phyloP scores from a whole-genome alignment of 2,888 invertebrate species.

The Cryptus viduatorius region DNA sequence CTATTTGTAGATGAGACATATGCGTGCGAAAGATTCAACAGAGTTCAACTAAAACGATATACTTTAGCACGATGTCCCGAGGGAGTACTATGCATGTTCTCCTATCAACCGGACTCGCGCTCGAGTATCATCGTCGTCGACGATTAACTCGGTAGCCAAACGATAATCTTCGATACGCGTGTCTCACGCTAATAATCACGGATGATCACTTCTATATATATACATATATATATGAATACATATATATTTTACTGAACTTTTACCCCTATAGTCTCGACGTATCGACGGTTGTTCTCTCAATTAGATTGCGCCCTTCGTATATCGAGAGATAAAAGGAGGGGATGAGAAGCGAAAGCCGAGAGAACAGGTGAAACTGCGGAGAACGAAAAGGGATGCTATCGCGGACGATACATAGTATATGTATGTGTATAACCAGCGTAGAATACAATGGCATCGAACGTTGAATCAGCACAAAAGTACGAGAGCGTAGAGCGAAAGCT shows the following conservation, averaged over 20 bases:
- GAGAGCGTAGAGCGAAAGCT: conserved; percentile 31
- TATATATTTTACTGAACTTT: background rate
- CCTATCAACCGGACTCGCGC: conserved; percentile 23
- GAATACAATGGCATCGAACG: conserved; percentile 20
- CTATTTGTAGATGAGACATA: conserved; percentile 12
- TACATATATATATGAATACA: background rate
- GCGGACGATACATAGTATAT: conserved; percentile 11
- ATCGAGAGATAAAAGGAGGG: background rate
- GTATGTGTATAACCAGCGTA: background rate
- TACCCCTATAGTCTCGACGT: background rate
- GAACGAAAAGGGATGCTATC: conserved; percentile 28
- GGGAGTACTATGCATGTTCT: conserved; percentile 53
- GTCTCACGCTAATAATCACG: conserved; percentile 49
- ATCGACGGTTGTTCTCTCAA: conserved; percentile 10
- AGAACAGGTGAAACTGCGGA: conserved; percentile 17
- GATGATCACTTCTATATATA: background rate
- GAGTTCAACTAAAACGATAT: conserved; percentile 18
- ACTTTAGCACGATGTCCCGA: conserved; percentile 42
- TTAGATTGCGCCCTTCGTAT: background rate
- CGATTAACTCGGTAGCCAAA: conserved; percentile 52
- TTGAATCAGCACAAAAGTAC: conserved; percentile 35
- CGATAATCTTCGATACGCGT: conserved; percentile 55
- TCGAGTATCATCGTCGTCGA: conserved; percentile 28
- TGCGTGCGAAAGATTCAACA: conserved; percentile 54
- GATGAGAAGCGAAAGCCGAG: conserved; percentile 3